These are phyloP conservation scores for Rhinogobio ventralis DNA, from an alignment of 2,797 vertebrate species.

Conservation along the genomic window DNA sequence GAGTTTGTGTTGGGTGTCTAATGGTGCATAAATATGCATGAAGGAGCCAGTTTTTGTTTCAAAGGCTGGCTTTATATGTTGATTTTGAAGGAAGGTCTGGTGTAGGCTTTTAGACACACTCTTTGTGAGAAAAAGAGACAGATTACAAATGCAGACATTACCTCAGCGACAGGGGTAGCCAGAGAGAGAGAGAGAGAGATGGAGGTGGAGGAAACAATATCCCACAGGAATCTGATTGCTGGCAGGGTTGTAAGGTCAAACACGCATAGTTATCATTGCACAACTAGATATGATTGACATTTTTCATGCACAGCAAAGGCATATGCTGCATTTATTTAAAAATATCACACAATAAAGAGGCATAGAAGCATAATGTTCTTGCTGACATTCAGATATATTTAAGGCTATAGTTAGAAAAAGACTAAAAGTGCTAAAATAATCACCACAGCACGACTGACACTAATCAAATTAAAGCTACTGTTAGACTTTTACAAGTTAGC, in stretches of 20 bases:
- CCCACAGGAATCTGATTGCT: slow-evolving; percentile 18
- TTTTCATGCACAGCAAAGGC: neutral
- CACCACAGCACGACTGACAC: neutral
- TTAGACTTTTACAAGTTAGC: neutral
- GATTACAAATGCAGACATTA: slow-evolving; percentile 65
- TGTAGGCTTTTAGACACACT: slow-evolving; percentile 50
- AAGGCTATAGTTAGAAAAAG: neutral
- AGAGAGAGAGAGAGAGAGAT: slow-evolving; percentile 16
- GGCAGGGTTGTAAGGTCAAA: slow-evolving; percentile 29
- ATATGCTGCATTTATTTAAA: neutral
- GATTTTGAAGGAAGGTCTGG: slow-evolving; percentile 33
- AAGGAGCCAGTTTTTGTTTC: slow-evolving; percentile 14
- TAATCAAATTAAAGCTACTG: neutral
- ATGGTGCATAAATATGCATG: slow-evolving; percentile 24
- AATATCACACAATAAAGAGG: neutral
- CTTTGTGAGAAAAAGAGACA: slow-evolving; percentile 47
- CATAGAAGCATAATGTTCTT: neutral
- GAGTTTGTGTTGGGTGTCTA: slow-evolving; percentile 28
- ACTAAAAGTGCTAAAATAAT: neutral
- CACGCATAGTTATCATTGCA: neutral
- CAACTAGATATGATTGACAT: slow-evolving; percentile 1
- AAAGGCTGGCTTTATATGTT: slow-evolving; percentile 20
- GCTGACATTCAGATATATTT: neutral
- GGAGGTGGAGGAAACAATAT: slow-evolving; percentile 22
- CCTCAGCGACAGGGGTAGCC: slow-evolving; percentile 53